Percentiles rank a stretch among this genome's conserved stretches.
Evolutionary conservation across 2,797 vertebrate species (phyloP).

Genomic region (Thalassophryne amazonica): DNA sequence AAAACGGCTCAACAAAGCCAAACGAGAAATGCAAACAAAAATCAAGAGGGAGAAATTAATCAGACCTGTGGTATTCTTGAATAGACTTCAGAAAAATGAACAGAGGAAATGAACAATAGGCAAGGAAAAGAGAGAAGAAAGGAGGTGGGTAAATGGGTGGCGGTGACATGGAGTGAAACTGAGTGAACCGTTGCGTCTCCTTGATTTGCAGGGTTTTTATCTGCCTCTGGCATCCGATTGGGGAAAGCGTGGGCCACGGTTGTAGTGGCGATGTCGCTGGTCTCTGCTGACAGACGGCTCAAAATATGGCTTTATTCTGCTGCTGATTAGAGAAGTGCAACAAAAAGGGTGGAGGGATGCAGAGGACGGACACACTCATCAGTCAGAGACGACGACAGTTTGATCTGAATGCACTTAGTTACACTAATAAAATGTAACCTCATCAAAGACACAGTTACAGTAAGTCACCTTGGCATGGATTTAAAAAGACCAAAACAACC

Average conservation of each 20-base stretch:
- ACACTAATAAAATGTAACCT: slow-evolving; percentile 25
- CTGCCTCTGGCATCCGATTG: slow-evolving; percentile 65
- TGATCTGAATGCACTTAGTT: slow-evolving; percentile 12
- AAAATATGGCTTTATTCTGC: slow-evolving; percentile 75
- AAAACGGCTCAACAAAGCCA: slow-evolving; percentile 73
- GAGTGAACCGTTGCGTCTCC: slow-evolving; percentile 39
- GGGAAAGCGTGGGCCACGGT: slow-evolving; percentile 69
- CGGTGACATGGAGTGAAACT: slow-evolving; percentile 46
- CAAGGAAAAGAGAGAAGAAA: slow-evolving; percentile 65
- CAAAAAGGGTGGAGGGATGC: slow-evolving; percentile 54
- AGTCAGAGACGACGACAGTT: slow-evolving; percentile 12
- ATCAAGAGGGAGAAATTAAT: slow-evolving; percentile 78
- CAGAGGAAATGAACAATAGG: slow-evolving; percentile 77
- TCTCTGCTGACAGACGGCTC: slow-evolving; percentile 71
- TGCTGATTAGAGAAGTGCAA: slow-evolving; percentile 79
- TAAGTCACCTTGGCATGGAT: not conserved
- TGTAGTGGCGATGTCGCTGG: slow-evolving; percentile 56
- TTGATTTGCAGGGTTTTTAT: slow-evolving; percentile 70
- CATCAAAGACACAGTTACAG: slow-evolving; percentile 24
- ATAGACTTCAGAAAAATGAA: slow-evolving; percentile 56
- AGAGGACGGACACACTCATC: slow-evolving; percentile 44
- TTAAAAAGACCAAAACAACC: slow-evolving; percentile 13
- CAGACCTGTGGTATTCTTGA: slow-evolving; percentile 60
- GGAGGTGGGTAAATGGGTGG: slow-evolving; percentile 45
- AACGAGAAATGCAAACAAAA: slow-evolving; percentile 76